Evolutionary conservation across 2,797 vertebrate genomes (phyloP).

Genomic region (Eleutherodactylus coqui): DNA sequence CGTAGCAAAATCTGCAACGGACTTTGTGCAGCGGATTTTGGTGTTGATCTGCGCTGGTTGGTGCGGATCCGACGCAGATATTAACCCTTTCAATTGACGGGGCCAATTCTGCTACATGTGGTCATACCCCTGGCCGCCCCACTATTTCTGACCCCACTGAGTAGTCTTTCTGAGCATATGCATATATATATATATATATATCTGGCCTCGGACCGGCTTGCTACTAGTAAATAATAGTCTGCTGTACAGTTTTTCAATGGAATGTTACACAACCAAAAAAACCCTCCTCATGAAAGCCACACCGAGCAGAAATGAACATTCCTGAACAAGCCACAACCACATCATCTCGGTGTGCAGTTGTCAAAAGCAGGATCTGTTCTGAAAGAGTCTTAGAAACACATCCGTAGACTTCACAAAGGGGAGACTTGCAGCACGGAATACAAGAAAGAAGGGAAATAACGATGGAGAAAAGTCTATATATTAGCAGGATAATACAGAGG

Average conservation of each 20-base stretch:
- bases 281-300: neutral
- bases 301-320: neutral
- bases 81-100: no score
- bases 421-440: neutral
- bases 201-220: no score
- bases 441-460: neutral
- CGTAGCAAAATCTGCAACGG: no score
- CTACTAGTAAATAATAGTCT: no score
- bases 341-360: neutral
- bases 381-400: neutral
- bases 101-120: no score
- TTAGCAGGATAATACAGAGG: neutral
- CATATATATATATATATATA: no score
- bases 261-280: neutral
- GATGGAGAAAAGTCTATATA: neutral
- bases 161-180: no score
- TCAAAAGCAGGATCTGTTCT: neutral
- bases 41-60: no score
- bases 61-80: no score
- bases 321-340: constrained; percentile 17
- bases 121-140: no score
- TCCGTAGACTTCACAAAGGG: neutral
- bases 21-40: no score
- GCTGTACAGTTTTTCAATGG: neutral
- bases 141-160: no score